Conservation (phyloP, 2,888 invertebrate species). For the Lamellibrachia satsuma region DNA sequence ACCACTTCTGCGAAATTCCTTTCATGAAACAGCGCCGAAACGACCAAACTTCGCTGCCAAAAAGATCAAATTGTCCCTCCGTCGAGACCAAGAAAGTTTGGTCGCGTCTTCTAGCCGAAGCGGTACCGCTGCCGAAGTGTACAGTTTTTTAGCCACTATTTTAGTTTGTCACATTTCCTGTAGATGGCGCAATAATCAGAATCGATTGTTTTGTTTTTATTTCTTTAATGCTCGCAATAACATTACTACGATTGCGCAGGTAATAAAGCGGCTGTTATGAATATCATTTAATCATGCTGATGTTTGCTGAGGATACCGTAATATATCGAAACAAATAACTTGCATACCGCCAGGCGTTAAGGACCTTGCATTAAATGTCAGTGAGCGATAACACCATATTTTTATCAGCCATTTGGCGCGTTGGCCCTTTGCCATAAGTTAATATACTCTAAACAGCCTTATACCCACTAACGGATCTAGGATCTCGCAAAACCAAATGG, state of each 20-base stretch:
- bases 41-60: too few relatives aligned
- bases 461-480: too few relatives aligned
- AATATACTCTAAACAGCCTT: not conserved
- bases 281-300: not conserved
- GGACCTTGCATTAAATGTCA: not conserved
- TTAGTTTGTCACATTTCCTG: not conserved
- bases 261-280: not conserved
- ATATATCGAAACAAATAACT: not conserved
- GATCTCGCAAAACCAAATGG: too few relatives aligned
- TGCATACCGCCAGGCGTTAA: not conserved
- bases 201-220: not conserved
- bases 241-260: not conserved
- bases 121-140: not conserved
- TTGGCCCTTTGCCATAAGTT: not conserved
- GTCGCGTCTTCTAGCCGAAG: too few relatives aligned
- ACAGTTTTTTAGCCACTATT: not conserved
- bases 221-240: not conserved
- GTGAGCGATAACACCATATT: not conserved
- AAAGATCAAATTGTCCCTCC: too few relatives aligned
- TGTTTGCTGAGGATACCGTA: not conserved
- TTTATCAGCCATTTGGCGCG: not conserved
- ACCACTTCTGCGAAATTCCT: too few relatives aligned
- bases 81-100: too few relatives aligned
- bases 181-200: not conserved
- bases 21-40: too few relatives aligned